Evolutionary conservation across 2,888 invertebrate genomes (phyloP), one percentile per base, ranked within the genome.

Genomic region (Pogonocherus hispidulus): DNA sequence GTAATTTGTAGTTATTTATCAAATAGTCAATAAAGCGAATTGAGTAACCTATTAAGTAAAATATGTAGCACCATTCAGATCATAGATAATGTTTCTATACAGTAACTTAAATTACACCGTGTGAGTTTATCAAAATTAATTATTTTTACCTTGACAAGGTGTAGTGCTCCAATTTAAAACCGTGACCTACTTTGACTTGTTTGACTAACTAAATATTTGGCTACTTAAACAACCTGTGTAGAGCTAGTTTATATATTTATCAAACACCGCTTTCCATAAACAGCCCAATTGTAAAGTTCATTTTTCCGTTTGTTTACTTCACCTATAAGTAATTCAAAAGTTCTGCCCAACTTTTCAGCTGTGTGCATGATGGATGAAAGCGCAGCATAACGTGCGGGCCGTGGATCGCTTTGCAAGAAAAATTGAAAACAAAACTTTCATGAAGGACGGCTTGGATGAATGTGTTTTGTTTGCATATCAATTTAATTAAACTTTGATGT

Each of bases 261-360:
- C 16, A 59, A 59, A 59, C 32, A 14, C 59, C 35, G 27, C 18
- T 47, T 59, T n/a, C 47, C 47, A 32, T 47, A 47, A 59, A 59
- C 47, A 47, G 23, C n/a, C 32, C 27, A 59, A 59, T 32, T 59
- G 59, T 32, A 23, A 32, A 47, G 59, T 27, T 59, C 46, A 59
- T 59, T 59, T 46, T 59, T 59, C 46, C 19, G 27, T 32, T 35
- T 59, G 59, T 59, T 59, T 59, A 47, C 59, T 19, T 47, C 44
- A 14, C 35, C 44, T 47, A 59, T 59, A 59, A 59, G 59, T 59
- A 59, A 59, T 59, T 59, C 59, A 59, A 62, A 62, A 62, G 51
- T 62, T 62, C 6, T 37, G 51, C 27, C 51, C 51, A 51, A 62
- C 60, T 62, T 41, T 59, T 62, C 60, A 49, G 23, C 60, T 9